Conservation (phyloP, 2,888 invertebrate species). For the Macrophya alboannulata region DNA sequence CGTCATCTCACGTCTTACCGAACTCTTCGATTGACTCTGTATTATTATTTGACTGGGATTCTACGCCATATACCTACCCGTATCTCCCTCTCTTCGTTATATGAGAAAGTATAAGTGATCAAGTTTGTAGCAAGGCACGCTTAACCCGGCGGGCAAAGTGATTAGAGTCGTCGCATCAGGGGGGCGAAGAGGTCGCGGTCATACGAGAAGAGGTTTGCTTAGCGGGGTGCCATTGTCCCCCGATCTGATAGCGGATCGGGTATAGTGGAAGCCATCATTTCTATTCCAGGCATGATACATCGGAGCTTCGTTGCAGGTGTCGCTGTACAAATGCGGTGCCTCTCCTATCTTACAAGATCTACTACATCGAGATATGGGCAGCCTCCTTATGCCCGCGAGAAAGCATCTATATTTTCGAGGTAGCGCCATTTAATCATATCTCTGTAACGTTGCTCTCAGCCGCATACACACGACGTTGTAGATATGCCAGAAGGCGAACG, state of each 20-base stretch:
- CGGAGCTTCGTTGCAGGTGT: conserved; percentile 75
- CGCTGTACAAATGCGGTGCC: conserved; percentile 73
- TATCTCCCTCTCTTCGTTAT: background rate
- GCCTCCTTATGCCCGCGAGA: conserved; percentile 38
- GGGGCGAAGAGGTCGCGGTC: conserved; percentile 53
- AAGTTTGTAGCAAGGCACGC: conserved; percentile 10
- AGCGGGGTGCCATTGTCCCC: conserved; percentile 70
- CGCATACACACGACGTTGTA: too few species aligned
- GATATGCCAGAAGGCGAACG: background rate
- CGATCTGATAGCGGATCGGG: conserved; percentile 67
- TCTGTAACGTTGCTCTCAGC: background rate
- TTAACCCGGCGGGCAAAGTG: conserved; percentile 47
- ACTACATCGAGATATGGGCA: conserved; percentile 71
- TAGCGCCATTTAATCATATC: conserved; percentile 53
- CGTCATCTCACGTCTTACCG: too few species aligned
- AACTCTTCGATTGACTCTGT: background rate
- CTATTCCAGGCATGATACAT: conserved; percentile 67
- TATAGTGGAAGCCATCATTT: conserved; percentile 56
- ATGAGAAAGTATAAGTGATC: background rate
- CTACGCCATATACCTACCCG: background rate
- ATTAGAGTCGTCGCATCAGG: conserved; percentile 48
- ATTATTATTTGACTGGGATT: background rate
- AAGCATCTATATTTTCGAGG: conserved; percentile 51
- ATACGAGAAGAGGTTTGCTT: conserved; percentile 61
- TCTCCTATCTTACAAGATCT: conserved; percentile 72